A percentile compares a stretch with the other conserved stretches of the same genome.
Evolutionary conservation across 2,113 vertebrate genomes (phyloP).

Genomic region (Nothocercus nigrocapillus): DNA sequence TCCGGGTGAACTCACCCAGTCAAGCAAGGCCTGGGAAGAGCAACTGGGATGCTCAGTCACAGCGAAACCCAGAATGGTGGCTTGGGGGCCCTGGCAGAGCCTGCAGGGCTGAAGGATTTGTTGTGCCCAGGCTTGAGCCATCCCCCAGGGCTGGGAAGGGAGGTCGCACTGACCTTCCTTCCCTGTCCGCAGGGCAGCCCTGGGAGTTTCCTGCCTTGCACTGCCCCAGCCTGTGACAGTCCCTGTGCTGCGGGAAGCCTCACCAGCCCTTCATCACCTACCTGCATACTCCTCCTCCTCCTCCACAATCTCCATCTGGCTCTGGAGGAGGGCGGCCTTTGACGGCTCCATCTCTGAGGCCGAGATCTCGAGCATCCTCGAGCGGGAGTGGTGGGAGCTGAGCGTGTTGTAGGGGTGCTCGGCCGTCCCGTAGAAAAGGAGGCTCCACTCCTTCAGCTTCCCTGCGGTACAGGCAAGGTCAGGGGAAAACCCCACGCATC

Average conservation of each 20-base stretch:
- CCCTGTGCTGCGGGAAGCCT: background rate
- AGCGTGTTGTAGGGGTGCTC: slow-evolving; percentile 81
- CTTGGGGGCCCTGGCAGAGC: background rate
- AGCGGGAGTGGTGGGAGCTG: slow-evolving; percentile 64
- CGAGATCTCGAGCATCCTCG: slow-evolving; percentile 74
- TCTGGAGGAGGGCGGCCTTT: slow-evolving; percentile 59
- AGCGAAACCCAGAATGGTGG: background rate
- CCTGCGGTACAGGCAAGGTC: slow-evolving; percentile 72
- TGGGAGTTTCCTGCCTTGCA: background rate
- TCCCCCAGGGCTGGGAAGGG: background rate
- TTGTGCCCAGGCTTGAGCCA: too few relatives aligned
- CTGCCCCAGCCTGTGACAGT: background rate
- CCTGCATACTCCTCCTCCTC: slow-evolving; percentile 89
- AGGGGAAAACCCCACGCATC: background rate
- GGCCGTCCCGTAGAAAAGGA: slow-evolving; percentile 86
- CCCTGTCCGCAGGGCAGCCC: background rate
- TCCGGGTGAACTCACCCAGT: background rate
- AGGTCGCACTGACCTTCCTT: background rate
- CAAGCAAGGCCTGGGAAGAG: background rate
- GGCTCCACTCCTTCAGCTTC: slow-evolving; percentile 91
- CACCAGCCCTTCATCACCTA: slow-evolving; percentile 2
- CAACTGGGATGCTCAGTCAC: background rate
- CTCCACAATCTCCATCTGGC: slow-evolving; percentile 75
- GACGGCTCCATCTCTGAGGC: slow-evolving; percentile 55
- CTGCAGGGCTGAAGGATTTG: too few relatives aligned